Percentiles rank a stretch among this genome's conserved stretches.
phyloP scores from a whole-genome alignment of 1,140 invertebrate genomes.

The Macrosteles quadrilineatus region DNA sequence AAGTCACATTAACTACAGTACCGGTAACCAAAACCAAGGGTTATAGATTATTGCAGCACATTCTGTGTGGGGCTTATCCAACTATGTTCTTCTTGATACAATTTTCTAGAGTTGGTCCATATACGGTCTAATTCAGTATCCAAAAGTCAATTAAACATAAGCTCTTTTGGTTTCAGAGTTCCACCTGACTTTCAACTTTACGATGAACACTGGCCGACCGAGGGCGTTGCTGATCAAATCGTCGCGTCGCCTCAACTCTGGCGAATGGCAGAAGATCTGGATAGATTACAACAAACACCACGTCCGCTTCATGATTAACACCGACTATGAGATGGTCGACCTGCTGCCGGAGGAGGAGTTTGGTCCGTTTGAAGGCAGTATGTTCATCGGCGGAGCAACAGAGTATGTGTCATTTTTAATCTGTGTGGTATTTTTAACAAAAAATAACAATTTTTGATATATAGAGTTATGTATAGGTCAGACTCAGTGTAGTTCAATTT shows the following conservation, averaged over 20 bases:
- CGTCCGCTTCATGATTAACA: constrained; percentile 91
- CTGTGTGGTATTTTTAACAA: no score
- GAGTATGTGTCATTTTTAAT: constrained; percentile 60
- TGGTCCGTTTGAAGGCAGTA: constrained; percentile 87
- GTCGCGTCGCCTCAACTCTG: constrained; percentile 77
- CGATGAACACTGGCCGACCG: constrained; percentile 77
- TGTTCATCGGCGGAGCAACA: constrained; percentile 90
- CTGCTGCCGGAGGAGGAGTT: constrained; percentile 82
- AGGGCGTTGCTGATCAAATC: constrained; percentile 80
- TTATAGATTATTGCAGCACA: no score
- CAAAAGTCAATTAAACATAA: no score
- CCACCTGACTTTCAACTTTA: constrained; percentile 87
- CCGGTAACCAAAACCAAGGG: no score
- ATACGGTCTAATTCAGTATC: no score
- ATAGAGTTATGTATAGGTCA: no score
- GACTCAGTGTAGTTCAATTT: no score
- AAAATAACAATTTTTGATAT: no score
- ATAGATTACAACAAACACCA: constrained; percentile 92
- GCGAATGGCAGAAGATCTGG: constrained; percentile 95
- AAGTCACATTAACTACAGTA: no score
- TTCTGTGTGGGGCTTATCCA: no score
- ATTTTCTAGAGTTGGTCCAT: no score
- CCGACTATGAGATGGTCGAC: constrained; percentile 84
- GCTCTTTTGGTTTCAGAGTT: constrained; percentile 60
- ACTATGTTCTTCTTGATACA: no score